These are phyloP conservation scores for Zaprionus taronus DNA, from an alignment of 1,140 invertebrate species.

Conservation along the genomic window DNA sequence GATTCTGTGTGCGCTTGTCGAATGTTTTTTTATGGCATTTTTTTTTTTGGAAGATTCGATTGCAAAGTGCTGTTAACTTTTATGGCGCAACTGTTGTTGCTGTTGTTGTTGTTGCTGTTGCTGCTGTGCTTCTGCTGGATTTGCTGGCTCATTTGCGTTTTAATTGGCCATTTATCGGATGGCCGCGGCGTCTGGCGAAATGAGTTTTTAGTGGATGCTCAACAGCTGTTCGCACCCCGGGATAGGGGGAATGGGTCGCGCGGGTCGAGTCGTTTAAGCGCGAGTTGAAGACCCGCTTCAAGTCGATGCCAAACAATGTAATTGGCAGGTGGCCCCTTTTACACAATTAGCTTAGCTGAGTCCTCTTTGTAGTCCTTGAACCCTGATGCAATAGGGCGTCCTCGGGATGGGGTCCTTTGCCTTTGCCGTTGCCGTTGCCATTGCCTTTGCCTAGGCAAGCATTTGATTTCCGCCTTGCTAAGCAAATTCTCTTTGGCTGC, in stretches of 20 bases:
- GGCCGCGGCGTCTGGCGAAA: constrained; percentile 25
- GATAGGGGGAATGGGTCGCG: neutral
- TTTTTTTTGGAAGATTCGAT: constrained; percentile 24
- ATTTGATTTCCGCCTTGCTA: constrained; percentile 62
- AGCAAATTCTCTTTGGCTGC: constrained; percentile 45
- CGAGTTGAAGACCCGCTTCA: constrained; percentile 15
- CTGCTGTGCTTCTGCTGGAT: constrained; percentile 11
- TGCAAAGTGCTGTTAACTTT: constrained; percentile 35
- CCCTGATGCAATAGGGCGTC: constrained; percentile 6
- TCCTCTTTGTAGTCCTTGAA: constrained; percentile 29
- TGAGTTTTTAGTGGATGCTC: constrained; percentile 28
- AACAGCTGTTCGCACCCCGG: constrained; percentile 25
- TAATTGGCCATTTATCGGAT: constrained; percentile 49
- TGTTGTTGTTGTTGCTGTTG: neutral
- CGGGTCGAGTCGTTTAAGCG: constrained; percentile 9
- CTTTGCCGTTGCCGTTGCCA: constrained; percentile 21
- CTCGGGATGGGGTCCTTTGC: constrained; percentile 27
- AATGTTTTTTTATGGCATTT: constrained; percentile 9
- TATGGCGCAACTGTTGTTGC: constrained; percentile 10
- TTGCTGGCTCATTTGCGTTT: constrained; percentile 45
- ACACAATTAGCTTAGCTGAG: constrained; percentile 23
- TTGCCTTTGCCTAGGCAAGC: constrained; percentile 46
- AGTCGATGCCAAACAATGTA: constrained; percentile 27
- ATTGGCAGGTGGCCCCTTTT: constrained; percentile 26
- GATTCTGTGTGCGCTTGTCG: constrained; percentile 1